Base-by-base conservation (phyloP, 2,113 vertebrate genomes). In the Saguinus imperator region DNA sequence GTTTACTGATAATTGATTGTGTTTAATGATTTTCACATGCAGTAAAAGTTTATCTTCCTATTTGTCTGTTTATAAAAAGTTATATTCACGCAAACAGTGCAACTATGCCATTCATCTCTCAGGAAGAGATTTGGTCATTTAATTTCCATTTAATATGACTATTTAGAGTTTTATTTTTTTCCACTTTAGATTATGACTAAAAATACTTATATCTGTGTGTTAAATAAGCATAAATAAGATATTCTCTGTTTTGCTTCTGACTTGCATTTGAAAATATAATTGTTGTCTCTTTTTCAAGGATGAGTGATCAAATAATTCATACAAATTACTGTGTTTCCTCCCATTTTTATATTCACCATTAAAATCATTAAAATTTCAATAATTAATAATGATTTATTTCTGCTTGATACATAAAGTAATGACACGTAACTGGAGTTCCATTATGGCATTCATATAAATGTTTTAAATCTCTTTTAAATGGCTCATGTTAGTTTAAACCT, bases 21-120 rank as follows among this genome's bases (percentile, higher is more conserved):
- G 45, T 76, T 8, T 91, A 40, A 73, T 86, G 12, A 82, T 80
- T 94, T 93, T 70, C 79, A 5, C 21, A 92, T 77, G 37, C 4
- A 37, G n/a, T 55, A 37, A 20, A 25, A 73, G 8, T 58, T 8
- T 66, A 58, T 94, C 80, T 98, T 66, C 92, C 0, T 18, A 37
- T 96, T 23, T 92, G 91, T 80, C 11, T 23, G 55, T 94, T 81
- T 94, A 61, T 84, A 79, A 92, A n/a, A 86, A 97, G 61, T 79
- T 82, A 79, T 72, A 52, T 58, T 64, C 25, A 89, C 37, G 84
- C 27, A 95, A 81, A 52, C 50, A 64, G 43, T 68, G 73, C 57
- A 97, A 45, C 89, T 84, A 96, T 76, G 2, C 40, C 21, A 94
- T 91, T 91, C 16, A 37, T 92, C 94, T 73, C 45, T n/a, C 66